These are phyloP conservation scores for Tachina fera DNA, from an alignment of 2,888 invertebrate species.

Conservation along the genomic window DNA sequence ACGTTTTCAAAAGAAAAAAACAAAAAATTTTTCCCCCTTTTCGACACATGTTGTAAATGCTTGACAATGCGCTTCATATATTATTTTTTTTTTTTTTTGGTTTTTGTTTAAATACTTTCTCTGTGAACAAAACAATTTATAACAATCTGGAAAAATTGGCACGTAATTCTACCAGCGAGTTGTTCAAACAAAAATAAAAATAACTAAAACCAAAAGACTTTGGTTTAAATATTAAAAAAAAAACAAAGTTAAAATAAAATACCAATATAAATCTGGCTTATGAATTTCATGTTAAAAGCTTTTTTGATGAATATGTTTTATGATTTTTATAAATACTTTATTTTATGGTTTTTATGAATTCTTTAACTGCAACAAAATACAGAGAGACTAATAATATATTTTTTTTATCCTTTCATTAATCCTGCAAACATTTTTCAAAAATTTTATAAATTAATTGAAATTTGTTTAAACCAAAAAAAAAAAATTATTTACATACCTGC, in stretches of 20 bases:
- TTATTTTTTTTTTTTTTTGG: not conserved
- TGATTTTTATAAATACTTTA: not conserved
- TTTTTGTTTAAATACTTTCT: slow-evolving; percentile 50
- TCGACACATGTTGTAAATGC: slow-evolving; percentile 56
- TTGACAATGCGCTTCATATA: slow-evolving; percentile 15
- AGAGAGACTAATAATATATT: not conserved
- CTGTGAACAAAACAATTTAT: slow-evolving; percentile 41
- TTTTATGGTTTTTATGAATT: not conserved
- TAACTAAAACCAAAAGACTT: not conserved
- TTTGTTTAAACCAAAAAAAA: too few relatives aligned
- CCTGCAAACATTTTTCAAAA: not conserved
- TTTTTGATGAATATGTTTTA: not conserved
- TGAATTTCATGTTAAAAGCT: not conserved
- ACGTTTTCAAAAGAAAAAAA: slow-evolving; percentile 20
- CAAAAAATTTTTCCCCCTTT: slow-evolving; percentile 5
- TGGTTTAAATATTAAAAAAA: not conserved
- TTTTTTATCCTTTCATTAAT: too few relatives aligned
- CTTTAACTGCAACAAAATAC: not conserved
- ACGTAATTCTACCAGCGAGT: slow-evolving; percentile 46
- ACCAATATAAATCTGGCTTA: too few relatives aligned
- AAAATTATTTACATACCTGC: too few relatives aligned
- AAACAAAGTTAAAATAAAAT: not conserved
- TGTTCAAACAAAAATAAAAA: not conserved
- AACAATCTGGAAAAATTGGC: slow-evolving; percentile 53
- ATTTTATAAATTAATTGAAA: not conserved